Conservation (phyloP, 2,888 invertebrate species). For the Piscicola geometra region DNA sequence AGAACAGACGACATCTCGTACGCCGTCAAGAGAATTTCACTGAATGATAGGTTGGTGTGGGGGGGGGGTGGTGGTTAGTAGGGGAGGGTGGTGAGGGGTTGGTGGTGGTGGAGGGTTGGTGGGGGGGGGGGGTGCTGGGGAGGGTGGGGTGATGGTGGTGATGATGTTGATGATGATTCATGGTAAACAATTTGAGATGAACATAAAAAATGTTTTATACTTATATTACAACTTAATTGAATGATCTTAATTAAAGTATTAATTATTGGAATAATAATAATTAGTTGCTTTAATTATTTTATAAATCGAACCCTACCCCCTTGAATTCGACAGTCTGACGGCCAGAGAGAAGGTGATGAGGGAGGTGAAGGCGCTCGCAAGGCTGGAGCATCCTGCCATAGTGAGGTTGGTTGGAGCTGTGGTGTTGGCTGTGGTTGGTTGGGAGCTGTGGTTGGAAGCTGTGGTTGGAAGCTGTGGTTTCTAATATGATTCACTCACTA, state of each 20-base stretch:
- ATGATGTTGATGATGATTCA: background rate
- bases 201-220: no score
- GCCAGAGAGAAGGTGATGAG: slow-evolving; percentile 82
- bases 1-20: slow-evolving; percentile 89
- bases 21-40: slow-evolving; percentile 85
- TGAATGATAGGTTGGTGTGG: slow-evolving; percentile 63
- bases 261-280: no score
- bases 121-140: background rate
- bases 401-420: slow-evolving; percentile 62
- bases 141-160: slow-evolving; percentile 1
- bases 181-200: no score
- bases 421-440: background rate
- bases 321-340: slow-evolving; percentile 64
- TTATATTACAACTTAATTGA: no score
- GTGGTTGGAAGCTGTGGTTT: no score
- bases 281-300: no score
- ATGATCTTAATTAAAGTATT: no score
- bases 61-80: background rate
- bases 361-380: slow-evolving; percentile 89
- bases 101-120: no score
- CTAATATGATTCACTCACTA: no score
- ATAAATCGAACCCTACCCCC: no score
- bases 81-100: no score
- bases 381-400: slow-evolving; percentile 88
- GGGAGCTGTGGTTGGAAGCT: no score